Evolutionary conservation across 2,888 invertebrate genomes (phyloP), one percentile per base, ranked within the genome.

Genomic region (Aspidapion aeneum): DNA sequence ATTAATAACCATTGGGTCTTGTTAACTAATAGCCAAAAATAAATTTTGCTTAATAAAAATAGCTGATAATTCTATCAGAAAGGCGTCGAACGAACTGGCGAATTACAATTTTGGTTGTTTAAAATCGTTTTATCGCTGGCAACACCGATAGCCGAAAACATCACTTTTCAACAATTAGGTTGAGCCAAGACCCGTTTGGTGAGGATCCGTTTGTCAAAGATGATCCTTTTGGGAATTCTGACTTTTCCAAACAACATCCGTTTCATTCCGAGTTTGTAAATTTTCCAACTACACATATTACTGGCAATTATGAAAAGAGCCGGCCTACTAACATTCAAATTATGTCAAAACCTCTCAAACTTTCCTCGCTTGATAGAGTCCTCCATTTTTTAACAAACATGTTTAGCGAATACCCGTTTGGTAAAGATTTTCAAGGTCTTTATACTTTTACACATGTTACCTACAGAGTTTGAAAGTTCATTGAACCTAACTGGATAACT

Each of bases 11-110:
- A n/a, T n/a, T n/a, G n/a, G n/a, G n/a, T n/a, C n/a, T n/a, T n/a
- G n/a, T n/a, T n/a, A n/a, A n/a, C n/a, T n/a, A n/a, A n/a, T n/a
- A n/a, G n/a, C n/a, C n/a, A n/a, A n/a, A n/a, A n/a, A n/a, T n/a
- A n/a, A n/a, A n/a, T n/a, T n/a, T n/a, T n/a, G n/a, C n/a, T n/a
- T n/a, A n/a, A n/a, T n/a, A n/a, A n/a, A n/a, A n/a, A n/a, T n/a
- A n/a, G n/a, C n/a, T n/a, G n/a, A n/a, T n/a, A 94, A 95, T 82
- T 94, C 95, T 72, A 94, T 94, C 73, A 94, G 94, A 84, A 94
- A 93, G 83, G 91, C 92, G 68, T 86, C 95, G 74, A 94, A 94
- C 83, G 95, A 95, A 81, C 84, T 95, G 78, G 89, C 88, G 77
- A 89, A 89, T 63, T 60, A 68, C 50, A 68, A 65, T 57, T 49